Evolutionary conservation across 2,113 vertebrate genomes (phyloP).

Genomic region (Gambusia holbrooki): DNA sequence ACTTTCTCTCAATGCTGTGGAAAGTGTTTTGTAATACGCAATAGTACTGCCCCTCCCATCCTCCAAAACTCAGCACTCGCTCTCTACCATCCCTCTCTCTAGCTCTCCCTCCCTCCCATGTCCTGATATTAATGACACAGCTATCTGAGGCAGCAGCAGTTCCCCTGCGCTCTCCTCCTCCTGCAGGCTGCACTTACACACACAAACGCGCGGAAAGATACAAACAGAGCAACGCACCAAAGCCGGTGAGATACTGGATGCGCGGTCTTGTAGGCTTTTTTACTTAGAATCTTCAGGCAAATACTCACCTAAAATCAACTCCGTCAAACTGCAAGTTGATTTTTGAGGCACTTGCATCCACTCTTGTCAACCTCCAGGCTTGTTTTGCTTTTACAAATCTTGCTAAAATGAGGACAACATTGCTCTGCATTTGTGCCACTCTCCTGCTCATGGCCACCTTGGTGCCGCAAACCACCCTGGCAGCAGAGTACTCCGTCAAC

Average conservation of each 20-base stretch:
- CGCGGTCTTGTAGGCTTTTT: slow-evolving; percentile 15
- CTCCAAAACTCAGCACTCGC: slow-evolving; percentile 78
- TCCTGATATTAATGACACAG: slow-evolving; percentile 83
- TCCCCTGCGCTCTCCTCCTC: slow-evolving; percentile 73
- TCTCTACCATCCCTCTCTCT: slow-evolving; percentile 68
- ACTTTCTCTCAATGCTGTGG: slow-evolving; percentile 54
- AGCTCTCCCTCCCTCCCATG: slow-evolving; percentile 57
- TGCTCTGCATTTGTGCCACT: slow-evolving; percentile 71
- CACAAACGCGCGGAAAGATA: slow-evolving; percentile 19
- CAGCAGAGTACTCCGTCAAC: slow-evolving; percentile 56
- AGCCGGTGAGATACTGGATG: slow-evolving; percentile 44
- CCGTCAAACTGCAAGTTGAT: slow-evolving; percentile 11
- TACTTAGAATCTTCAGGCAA: slow-evolving; percentile 34
- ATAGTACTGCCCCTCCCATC: slow-evolving; percentile 82
- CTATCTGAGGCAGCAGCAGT: slow-evolving; percentile 75
- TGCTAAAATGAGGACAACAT: slow-evolving; percentile 81
- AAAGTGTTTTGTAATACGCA: slow-evolving; percentile 83
- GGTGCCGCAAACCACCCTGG: slow-evolving; percentile 52
- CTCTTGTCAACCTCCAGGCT: slow-evolving; percentile 23
- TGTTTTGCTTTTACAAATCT: slow-evolving; percentile 26
- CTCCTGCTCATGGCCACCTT: slow-evolving; percentile 73
- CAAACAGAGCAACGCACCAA: slow-evolving; percentile 27
- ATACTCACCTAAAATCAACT: slow-evolving; percentile 1
- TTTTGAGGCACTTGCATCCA: slow-evolving; percentile 13
- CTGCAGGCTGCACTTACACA: slow-evolving; percentile 66